Evolutionary conservation across 2,888 invertebrate species (phyloP).

Genomic region (Cepaea hortensis): DNA sequence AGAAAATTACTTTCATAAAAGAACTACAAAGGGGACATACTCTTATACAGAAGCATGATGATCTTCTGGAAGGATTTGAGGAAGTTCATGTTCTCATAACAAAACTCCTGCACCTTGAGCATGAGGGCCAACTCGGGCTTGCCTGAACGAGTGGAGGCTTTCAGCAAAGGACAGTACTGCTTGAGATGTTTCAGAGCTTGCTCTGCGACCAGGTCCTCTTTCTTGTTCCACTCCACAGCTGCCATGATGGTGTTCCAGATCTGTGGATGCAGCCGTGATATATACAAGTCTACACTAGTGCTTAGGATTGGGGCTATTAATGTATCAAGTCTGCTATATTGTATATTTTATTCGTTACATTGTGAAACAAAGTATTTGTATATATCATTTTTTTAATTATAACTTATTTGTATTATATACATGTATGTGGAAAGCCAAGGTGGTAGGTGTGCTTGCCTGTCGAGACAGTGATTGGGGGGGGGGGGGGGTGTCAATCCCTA

Average conservation of each 20-base stretch:
- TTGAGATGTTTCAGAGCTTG: slow-evolving; percentile 85
- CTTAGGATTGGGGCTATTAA: background rate
- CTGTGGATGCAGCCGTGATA: slow-evolving; percentile 76
- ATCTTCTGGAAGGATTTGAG: slow-evolving; percentile 99
- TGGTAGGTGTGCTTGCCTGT: background rate
- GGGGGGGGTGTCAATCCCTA: no score
- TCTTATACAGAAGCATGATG: slow-evolving; percentile 95
- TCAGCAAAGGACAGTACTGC: slow-evolving; percentile 89
- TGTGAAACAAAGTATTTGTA: background rate
- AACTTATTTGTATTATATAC: no score
- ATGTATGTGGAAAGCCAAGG: background rate
- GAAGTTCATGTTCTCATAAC: slow-evolving; percentile 99
- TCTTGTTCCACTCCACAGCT: slow-evolving; percentile 98
- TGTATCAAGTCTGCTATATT: background rate
- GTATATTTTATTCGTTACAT: background rate
- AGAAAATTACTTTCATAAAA: no score
- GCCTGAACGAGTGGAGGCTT: slow-evolving; percentile 89
- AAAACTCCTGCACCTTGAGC: slow-evolving; percentile 95
- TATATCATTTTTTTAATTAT: no score
- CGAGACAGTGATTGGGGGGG: no score
- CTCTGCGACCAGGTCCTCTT: slow-evolving; percentile 95
- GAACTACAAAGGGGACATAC: slow-evolving; percentile 77
- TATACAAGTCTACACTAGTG: background rate
- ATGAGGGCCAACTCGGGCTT: slow-evolving; percentile 92
- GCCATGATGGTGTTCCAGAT: slow-evolving; percentile 97